phyloP scores from a whole-genome alignment of 2,888 invertebrate genomes.

The Caenorhabditis sp. region DNA sequence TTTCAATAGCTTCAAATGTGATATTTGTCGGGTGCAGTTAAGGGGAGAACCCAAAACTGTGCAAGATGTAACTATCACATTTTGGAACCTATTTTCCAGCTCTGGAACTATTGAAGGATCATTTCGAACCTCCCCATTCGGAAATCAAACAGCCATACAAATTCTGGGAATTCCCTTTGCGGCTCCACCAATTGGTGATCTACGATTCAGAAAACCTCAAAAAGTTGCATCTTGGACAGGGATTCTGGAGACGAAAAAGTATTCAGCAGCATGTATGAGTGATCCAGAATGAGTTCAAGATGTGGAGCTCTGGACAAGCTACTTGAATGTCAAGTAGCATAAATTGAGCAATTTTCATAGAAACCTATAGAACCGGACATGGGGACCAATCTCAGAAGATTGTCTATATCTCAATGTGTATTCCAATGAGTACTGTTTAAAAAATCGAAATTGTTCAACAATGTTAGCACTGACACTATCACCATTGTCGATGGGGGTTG shows the following conservation, averaged over 20 bases:
- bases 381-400: slow-evolving; percentile 44
- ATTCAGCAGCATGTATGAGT: slow-evolving; percentile 40
- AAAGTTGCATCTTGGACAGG: neutral
- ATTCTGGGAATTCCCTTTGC: neutral
- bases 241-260: slow-evolving; percentile 20
- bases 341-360: too few relatives aligned
- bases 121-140: neutral
- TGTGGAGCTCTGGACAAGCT: too few relatives aligned
- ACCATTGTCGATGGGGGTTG: neutral
- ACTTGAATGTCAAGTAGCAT: too few relatives aligned
- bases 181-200: neutral
- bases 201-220: neutral
- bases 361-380: slow-evolving; percentile 17
- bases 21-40: too few relatives aligned
- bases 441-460: neutral
- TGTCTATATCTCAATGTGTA: slow-evolving; percentile 45
- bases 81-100: neutral
- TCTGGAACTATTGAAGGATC: neutral
- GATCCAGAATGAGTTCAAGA: too few relatives aligned
- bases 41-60: too few relatives aligned
- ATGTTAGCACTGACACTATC: neutral
- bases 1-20: too few relatives aligned
- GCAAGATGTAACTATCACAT: too few relatives aligned
- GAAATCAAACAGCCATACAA: neutral
- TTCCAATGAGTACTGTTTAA: slow-evolving; percentile 33